Percentiles rank a stretch among this genome's conserved stretches.
These are phyloP conservation scores for Dufourea novaeangliae DNA, from an alignment of 1,140 invertebrate genomes.

Conservation along the genomic window DNA sequence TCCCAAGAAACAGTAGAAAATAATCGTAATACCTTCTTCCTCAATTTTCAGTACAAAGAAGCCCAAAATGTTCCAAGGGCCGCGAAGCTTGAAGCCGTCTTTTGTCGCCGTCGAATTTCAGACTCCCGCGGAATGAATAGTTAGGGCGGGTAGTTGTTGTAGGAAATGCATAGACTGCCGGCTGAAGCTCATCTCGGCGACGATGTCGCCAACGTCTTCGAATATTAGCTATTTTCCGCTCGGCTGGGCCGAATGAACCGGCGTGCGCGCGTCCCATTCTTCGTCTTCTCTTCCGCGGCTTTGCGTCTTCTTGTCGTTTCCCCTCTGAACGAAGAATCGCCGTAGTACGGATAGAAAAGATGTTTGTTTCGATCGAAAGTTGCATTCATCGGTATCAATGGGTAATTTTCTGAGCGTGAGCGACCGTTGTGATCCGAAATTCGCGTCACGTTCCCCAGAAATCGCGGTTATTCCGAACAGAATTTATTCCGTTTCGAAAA, in stretches of 20 bases:
- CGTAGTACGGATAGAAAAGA: background rate
- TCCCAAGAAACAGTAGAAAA: background rate
- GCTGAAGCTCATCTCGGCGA: conserved; percentile 2
- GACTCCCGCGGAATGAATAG: conserved; percentile 1
- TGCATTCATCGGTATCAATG: background rate
- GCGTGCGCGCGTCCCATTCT: background rate
- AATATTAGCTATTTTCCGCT: conserved; percentile 6
- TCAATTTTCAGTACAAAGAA: background rate
- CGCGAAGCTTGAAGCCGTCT: background rate
- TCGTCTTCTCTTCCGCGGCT: too few relatives aligned
- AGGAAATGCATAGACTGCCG: background rate
- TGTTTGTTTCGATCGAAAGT: background rate
- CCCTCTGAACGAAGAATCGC: too few relatives aligned
- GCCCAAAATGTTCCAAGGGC: background rate
- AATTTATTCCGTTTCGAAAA: background rate
- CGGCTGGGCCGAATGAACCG: background rate
- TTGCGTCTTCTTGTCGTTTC: too few relatives aligned
- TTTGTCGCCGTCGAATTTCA: background rate
- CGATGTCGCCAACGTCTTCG: conserved; percentile 2
- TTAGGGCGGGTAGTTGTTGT: background rate
- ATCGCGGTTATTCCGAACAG: background rate
- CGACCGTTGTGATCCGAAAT: background rate
- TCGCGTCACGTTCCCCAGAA: background rate
- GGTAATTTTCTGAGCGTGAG: background rate
- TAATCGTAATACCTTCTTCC: background rate